phyloP scores from a whole-genome alignment of 1,140 invertebrate species.

The Habropoda laboriosa region DNA sequence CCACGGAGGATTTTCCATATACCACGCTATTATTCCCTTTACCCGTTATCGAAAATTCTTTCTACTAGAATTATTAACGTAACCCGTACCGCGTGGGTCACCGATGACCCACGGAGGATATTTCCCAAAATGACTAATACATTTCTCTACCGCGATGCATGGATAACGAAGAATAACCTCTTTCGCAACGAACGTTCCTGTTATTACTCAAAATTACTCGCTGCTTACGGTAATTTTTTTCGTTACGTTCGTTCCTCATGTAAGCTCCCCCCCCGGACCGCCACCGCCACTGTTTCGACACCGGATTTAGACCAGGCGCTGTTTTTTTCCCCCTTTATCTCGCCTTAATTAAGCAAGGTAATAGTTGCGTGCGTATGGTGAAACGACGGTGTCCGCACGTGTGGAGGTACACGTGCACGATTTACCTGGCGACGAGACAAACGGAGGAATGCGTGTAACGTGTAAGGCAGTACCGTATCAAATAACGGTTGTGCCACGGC shows the following conservation, averaged over 20 bases:
- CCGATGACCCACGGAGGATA: too few relatives aligned
- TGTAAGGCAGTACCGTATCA: slow-evolving; percentile 55
- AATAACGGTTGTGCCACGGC: slow-evolving; percentile 59
- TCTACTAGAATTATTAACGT: too few relatives aligned
- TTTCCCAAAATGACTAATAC: too few relatives aligned
- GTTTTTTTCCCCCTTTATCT: slow-evolving; percentile 3
- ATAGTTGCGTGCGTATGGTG: slow-evolving; percentile 14
- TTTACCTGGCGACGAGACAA: slow-evolving; percentile 34
- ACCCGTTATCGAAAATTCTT: too few relatives aligned
- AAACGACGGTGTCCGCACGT: slow-evolving; percentile 20
- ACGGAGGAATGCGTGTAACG: slow-evolving; percentile 25
- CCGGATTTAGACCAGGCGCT: neutral
- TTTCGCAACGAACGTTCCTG: too few relatives aligned
- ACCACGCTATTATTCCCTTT: too few relatives aligned
- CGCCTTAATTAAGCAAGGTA: slow-evolving; percentile 33
- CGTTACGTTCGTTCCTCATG: neutral
- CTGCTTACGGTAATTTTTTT: too few relatives aligned
- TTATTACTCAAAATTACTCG: too few relatives aligned
- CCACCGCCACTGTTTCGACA: neutral
- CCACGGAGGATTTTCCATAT: too few relatives aligned
- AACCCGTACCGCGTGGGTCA: too few relatives aligned
- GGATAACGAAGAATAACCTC: too few relatives aligned
- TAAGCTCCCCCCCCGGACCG: neutral
- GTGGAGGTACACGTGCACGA: slow-evolving; percentile 42
- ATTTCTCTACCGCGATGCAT: too few relatives aligned